Evolutionary conservation across 2,113 vertebrate species (phyloP).

Genomic region (Phocoena phocoena): DNA sequence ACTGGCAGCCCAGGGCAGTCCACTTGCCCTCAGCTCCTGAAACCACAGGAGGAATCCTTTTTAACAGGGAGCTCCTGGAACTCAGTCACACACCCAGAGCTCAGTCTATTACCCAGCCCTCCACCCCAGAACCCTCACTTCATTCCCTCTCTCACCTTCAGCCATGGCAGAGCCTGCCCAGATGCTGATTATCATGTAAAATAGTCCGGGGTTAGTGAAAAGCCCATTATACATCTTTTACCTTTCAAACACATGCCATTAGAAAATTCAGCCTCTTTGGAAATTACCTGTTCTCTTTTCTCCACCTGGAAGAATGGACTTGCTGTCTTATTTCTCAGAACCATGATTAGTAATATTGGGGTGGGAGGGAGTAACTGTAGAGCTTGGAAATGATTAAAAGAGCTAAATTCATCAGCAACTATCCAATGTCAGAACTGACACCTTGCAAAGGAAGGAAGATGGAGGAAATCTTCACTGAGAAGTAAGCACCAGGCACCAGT

Average conservation of each 20-base stretch:
- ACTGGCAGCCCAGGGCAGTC: neutral
- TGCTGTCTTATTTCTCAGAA: constrained; percentile 28
- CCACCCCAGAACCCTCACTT: neutral
- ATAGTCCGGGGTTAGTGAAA: neutral
- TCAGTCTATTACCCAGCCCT: neutral
- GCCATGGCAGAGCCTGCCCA: neutral
- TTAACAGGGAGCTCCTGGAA: neutral
- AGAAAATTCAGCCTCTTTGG: neutral
- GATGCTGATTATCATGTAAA: neutral
- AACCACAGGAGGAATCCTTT: neutral
- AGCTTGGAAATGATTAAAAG: neutral
- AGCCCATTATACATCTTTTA: neutral
- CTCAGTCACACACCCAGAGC: neutral
- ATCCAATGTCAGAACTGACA: neutral
- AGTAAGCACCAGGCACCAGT: neutral
- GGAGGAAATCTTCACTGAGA: neutral
- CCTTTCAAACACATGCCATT: neutral
- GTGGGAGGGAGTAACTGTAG: neutral
- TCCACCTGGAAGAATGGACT: neutral
- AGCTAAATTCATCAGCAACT: neutral
- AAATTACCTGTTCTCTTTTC: neutral
- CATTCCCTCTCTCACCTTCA: neutral
- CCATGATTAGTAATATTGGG: neutral
- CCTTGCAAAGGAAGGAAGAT: neutral
- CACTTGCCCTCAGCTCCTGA: neutral